Conservation (phyloP, 2,888 invertebrate species). For the Ectobius pallidus region DNA sequence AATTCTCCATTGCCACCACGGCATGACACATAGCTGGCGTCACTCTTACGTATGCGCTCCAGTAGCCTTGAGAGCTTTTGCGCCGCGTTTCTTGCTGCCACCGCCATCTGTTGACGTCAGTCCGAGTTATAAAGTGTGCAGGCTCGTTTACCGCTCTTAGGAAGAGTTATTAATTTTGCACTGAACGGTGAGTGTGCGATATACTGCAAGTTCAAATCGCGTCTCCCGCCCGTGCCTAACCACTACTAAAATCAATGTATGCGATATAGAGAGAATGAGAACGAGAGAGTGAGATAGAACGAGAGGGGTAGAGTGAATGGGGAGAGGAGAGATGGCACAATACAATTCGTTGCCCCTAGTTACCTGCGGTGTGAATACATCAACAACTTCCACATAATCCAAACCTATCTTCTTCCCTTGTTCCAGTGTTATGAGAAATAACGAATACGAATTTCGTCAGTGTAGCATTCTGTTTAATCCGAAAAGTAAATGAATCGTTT, state of each 20-base stretch:
- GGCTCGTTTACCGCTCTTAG: neutral
- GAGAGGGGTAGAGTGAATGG: too few species aligned
- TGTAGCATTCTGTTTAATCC: too few species aligned
- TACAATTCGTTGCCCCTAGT: neutral
- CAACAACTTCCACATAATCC: too few species aligned
- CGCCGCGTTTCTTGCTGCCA: neutral
- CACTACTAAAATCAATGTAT: constrained; percentile 11
- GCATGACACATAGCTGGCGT: constrained; percentile 10
- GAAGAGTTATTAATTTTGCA: neutral
- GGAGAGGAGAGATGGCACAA: neutral
- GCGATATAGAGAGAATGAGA: too few species aligned
- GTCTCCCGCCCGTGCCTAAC: too few species aligned
- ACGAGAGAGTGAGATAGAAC: too few species aligned
- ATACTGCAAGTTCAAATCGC: neutral
- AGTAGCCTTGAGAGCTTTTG: neutral
- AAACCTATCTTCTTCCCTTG: too few species aligned
- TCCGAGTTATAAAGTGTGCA: neutral
- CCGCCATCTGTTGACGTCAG: neutral
- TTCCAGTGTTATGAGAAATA: too few species aligned
- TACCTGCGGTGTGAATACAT: neutral
- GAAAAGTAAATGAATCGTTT: too few species aligned
- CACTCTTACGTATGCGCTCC: constrained; percentile 2
- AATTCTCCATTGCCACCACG: neutral
- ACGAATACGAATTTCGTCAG: too few species aligned
- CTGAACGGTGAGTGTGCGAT: too few species aligned